Evolutionary conservation across 1,140 invertebrate genomes (phyloP).

Genomic region (Asobara japonica): DNA sequence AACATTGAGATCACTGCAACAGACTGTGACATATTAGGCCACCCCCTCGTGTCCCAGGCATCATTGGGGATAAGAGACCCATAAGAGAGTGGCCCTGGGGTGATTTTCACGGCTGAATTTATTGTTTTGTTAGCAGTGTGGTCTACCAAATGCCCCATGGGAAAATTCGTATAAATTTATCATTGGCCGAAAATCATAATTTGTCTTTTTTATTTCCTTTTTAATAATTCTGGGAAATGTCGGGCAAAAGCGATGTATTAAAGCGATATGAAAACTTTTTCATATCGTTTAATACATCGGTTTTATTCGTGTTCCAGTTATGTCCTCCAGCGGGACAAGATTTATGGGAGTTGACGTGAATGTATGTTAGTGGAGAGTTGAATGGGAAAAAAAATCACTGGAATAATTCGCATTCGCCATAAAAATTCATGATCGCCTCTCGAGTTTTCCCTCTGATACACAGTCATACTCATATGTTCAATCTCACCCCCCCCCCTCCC

Average conservation of each 20-base stretch:
- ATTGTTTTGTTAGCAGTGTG: slow-evolving; percentile 24
- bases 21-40: slow-evolving; percentile 67
- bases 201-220: too few relatives aligned
- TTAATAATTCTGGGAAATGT: background rate
- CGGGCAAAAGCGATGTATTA: background rate
- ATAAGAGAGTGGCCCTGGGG: slow-evolving; percentile 48
- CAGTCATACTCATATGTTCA: background rate
- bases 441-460: background rate
- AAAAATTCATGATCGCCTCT: slow-evolving; percentile 31
- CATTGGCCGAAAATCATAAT: background rate
- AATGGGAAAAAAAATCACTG: slow-evolving; percentile 17
- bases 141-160: slow-evolving; percentile 31
- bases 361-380: background rate
- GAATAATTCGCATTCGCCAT: slow-evolving; percentile 15
- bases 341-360: background rate
- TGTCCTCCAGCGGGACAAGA: slow-evolving; percentile 2
- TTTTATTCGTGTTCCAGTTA: slow-evolving; percentile 18
- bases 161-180: slow-evolving; percentile 10
- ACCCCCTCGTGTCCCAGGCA: slow-evolving; percentile 52
- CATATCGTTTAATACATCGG: slow-evolving; percentile 1
- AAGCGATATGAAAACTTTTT: background rate
- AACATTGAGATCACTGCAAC: slow-evolving; percentile 57
- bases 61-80: slow-evolving; percentile 51
- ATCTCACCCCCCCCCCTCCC: background rate
- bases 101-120: slow-evolving; percentile 10